Percentiles rank a stretch among this genome's conserved stretches.
Conservation (phyloP, 2,888 invertebrate species). For the Euzetes globulus region DNA sequence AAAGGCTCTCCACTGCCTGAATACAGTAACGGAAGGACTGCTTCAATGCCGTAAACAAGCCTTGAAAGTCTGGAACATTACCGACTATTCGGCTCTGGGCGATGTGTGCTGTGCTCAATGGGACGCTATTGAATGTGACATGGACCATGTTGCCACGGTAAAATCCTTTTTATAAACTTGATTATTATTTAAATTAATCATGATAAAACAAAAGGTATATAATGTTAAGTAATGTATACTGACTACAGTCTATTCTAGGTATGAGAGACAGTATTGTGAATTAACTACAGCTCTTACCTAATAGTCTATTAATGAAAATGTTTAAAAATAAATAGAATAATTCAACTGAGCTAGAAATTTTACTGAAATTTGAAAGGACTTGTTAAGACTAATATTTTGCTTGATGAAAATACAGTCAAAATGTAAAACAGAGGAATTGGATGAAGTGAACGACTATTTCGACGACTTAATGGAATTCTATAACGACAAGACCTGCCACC, state of each 20-base stretch:
- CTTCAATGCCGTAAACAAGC: neutral
- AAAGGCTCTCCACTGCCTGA: neutral
- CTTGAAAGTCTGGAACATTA: neutral
- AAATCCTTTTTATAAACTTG: too few relatives aligned
- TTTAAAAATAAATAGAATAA: too few relatives aligned
- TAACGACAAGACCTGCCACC: neutral
- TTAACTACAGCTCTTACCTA: too few relatives aligned
- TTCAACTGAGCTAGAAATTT: too few relatives aligned
- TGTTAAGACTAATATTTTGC: too few relatives aligned
- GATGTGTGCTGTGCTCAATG: conserved; percentile 8
- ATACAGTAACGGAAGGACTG: neutral
- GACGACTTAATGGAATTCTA: neutral
- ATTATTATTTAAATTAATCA: too few relatives aligned
- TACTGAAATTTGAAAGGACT: too few relatives aligned
- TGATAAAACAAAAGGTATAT: too few relatives aligned
- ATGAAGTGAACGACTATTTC: neutral
- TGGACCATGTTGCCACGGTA: neutral
- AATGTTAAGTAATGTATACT: too few relatives aligned
- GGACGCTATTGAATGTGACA: neutral
- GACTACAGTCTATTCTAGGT: too few relatives aligned
- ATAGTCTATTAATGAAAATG: too few relatives aligned
- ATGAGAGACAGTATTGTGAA: too few relatives aligned
- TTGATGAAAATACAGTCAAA: neutral
- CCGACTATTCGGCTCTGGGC: neutral
- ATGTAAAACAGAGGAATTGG: neutral